phyloP scores from a whole-genome alignment of 2,797 vertebrate genomes.

The Heteromormyrus szaboi region DNA sequence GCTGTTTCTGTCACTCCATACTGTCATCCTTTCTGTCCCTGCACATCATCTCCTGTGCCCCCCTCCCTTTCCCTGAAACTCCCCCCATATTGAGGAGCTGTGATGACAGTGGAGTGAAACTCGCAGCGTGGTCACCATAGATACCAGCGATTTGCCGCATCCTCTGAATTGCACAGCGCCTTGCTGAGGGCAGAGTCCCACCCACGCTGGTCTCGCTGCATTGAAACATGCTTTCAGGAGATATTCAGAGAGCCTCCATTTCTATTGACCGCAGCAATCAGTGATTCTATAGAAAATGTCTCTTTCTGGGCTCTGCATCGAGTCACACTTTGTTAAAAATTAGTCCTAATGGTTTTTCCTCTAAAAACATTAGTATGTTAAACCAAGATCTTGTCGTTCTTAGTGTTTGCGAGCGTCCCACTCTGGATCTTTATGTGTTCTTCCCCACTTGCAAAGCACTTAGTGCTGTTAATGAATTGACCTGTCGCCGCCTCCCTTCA shows the following conservation, averaged over 20 bases:
- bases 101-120: constrained; percentile 51
- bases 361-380: constrained; percentile 10
- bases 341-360: constrained; percentile 13
- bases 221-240: neutral
- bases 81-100: constrained; percentile 40
- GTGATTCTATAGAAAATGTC: neutral
- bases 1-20: neutral
- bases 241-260: neutral
- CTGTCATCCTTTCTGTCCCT: neutral
- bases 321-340: constrained; percentile 5
- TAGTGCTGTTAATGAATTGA: constrained; percentile 1
- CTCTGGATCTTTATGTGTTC: neutral
- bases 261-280: constrained; percentile 13
- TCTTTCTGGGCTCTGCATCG: neutral
- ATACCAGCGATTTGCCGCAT: constrained; percentile 67
- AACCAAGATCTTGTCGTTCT: constrained; percentile 23
- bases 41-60: neutral
- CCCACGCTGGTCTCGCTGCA: constrained; percentile 27
- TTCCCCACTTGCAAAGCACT: neutral
- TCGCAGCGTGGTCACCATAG: constrained; percentile 61
- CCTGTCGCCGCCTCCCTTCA: neutral
- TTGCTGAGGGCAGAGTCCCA: constrained; percentile 47
- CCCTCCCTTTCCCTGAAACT: constrained; percentile 38
- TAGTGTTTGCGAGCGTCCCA: constrained; percentile 2
- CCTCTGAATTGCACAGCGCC: constrained; percentile 63